Evolutionary conservation across 2,797 vertebrate species (phyloP).

Genomic region (Gorsachius magnificus): DNA sequence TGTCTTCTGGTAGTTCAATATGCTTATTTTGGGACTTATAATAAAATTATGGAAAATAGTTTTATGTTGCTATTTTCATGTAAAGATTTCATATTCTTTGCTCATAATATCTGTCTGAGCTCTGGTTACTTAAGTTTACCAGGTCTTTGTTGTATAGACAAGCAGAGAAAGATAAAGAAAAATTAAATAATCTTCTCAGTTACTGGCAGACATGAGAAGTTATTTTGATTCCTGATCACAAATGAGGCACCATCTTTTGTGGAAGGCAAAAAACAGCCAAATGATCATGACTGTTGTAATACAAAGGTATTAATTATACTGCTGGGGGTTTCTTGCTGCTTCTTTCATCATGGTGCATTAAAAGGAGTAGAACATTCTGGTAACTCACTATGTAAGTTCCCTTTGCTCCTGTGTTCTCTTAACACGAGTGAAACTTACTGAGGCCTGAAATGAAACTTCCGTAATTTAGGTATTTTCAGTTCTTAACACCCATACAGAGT

Average conservation of each 20-base stretch:
- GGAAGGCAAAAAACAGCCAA: neutral
- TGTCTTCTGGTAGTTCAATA: neutral
- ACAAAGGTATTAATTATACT: neutral
- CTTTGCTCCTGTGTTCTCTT: neutral
- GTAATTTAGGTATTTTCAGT: neutral
- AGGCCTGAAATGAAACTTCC: neutral
- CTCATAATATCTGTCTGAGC: rapidly evolving
- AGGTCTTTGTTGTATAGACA: neutral
- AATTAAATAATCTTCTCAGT: neutral
- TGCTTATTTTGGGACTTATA: neutral
- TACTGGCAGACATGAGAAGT: neutral
- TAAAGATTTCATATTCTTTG: neutral
- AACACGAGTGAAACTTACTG: neutral
- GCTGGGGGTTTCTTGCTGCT: neutral
- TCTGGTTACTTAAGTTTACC: neutral
- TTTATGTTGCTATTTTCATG: neutral
- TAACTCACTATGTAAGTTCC: neutral
- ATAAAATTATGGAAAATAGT: neutral
- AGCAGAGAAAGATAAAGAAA: neutral
- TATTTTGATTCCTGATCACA: neutral
- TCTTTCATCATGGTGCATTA: neutral
- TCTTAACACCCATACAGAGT: neutral
- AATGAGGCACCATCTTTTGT: neutral
- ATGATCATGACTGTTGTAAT: neutral
- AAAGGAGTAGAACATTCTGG: neutral